Evolutionary conservation across 30 jellyfish, hydroid and myxozoan species (phyloP).

Genomic region (Turritopsis rubra): DNA sequence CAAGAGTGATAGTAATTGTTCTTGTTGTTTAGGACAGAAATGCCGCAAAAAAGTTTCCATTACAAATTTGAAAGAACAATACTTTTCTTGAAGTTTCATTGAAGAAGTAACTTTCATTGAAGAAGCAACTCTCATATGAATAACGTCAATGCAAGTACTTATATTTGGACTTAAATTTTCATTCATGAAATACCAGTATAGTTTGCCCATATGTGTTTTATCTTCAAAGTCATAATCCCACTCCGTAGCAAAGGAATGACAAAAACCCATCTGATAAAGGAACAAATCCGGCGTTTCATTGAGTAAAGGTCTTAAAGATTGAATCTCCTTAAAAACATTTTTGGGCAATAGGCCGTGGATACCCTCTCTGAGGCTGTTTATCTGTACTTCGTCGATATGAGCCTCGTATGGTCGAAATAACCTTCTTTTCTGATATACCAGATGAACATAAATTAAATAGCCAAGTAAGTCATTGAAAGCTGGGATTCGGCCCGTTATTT

Average conservation of each 20-base stretch:
- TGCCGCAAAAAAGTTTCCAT: not conserved
- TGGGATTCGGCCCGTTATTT: not conserved
- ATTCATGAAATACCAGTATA: not conserved
- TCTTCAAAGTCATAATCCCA: not conserved
- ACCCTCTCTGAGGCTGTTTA: not conserved
- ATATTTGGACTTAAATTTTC: not conserved
- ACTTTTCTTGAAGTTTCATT: not conserved
- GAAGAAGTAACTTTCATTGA: not conserved
- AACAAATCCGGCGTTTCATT: not conserved
- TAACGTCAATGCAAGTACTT: not conserved
- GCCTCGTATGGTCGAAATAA: too few relatives aligned
- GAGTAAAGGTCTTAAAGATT: not conserved
- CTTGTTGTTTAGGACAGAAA: not conserved
- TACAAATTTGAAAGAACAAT: not conserved
- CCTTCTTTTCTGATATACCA: too few relatives aligned
- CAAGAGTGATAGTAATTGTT: too few relatives aligned
- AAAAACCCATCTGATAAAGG: not conserved
- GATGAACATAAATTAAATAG: not conserved
- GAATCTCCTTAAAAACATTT: not conserved
- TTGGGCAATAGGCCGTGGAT: not conserved
- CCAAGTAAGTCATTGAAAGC: not conserved
- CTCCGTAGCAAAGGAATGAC: not conserved
- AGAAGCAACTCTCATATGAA: not conserved
- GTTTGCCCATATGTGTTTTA: not conserved
- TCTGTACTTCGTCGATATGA: too few relatives aligned